Base-by-base conservation (phyloP, 2,888 invertebrate genomes). In the Callyntrura sp. region DNA sequence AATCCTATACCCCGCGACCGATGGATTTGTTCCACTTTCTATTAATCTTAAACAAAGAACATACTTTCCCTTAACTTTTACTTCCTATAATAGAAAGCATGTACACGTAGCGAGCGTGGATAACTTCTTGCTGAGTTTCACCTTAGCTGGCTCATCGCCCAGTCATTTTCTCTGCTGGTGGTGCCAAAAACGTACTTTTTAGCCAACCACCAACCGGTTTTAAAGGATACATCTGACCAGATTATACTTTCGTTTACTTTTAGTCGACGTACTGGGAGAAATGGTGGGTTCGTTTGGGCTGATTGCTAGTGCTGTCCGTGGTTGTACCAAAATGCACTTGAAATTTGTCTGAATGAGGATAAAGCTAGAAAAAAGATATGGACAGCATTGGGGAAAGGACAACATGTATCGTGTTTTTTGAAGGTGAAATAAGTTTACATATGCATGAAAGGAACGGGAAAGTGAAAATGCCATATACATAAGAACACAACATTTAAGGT, bases 381-480 rank as follows among this genome's bases (percentile, higher is more conserved):
- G n/a, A n/a, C n/a, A n/a, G n/a, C n/a, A n/a, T n/a, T n/a, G n/a
- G n/a, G n/a, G n/a, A n/a, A n/a, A n/a, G n/a, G n/a, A n/a, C n/a
- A n/a, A n/a, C n/a, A n/a, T n/a, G n/a, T n/a, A n/a, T n/a, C n/a
- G n/a, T n/a, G n/a, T n/a, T n/a, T n/a, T n/a, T n/a, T n/a, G n/a
- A n/a, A n/a, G n/a, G n/a, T n/a, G n/a, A n/a, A n/a, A n/a, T n/a
- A n/a, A n/a, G n/a, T n/a, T n/a, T n/a, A n/a, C 73, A 84, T 57
- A 84, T 73, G 57, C 43, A 84, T 84, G 70, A 84, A 57, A 70
- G 17, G 0, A 57, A 70, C 73, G n/a, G n/a, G n/a, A n/a, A n/a
- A n/a, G n/a, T n/a, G n/a, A n/a, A n/a, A n/a, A n/a, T n/a, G n/a
- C n/a, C n/a, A n/a, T n/a, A n/a, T n/a, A n/a, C n/a, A n/a, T n/a